Percentiles rank a stretch among this genome's conserved stretches.
These are phyloP conservation scores for Hybognathus amarus DNA, from an alignment of 2,797 vertebrate genomes.

Conservation along the genomic window DNA sequence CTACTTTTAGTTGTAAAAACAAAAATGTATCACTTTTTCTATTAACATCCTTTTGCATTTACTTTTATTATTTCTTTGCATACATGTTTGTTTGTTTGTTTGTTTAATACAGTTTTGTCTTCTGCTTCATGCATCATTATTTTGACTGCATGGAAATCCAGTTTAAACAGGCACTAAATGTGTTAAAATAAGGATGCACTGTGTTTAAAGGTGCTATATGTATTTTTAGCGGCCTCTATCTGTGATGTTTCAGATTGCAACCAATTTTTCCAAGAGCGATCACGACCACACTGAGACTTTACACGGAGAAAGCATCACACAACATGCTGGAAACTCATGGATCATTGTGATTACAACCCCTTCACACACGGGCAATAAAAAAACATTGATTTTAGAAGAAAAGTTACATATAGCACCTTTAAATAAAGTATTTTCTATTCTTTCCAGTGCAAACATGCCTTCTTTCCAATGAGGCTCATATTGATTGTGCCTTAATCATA, in stretches of 20 bases:
- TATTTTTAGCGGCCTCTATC: too few relatives aligned
- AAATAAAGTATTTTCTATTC: neutral
- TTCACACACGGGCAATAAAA: too few relatives aligned
- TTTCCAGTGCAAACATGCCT: neutral
- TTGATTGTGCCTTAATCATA: neutral
- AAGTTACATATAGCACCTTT: too few relatives aligned
- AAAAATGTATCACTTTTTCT: neutral
- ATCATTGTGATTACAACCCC: too few relatives aligned
- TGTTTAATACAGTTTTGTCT: neutral
- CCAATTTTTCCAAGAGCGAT: too few relatives aligned
- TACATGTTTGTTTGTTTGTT: neutral
- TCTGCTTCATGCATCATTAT: neutral
- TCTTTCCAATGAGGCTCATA: neutral
- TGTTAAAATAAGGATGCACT: neutral
- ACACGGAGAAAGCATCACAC: too few relatives aligned
- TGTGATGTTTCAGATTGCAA: too few relatives aligned
- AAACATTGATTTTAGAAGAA: too few relatives aligned
- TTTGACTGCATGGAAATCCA: neutral
- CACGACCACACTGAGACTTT: too few relatives aligned
- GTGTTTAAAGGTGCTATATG: neutral
- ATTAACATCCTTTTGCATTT: neutral
- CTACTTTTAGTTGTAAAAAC: too few relatives aligned
- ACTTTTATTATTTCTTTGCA: neutral
- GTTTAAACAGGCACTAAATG: neutral
- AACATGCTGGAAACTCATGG: too few relatives aligned